These are phyloP conservation scores for Brachymystax lenok DNA, from an alignment of 2,797 vertebrate genomes.

Conservation along the genomic window DNA sequence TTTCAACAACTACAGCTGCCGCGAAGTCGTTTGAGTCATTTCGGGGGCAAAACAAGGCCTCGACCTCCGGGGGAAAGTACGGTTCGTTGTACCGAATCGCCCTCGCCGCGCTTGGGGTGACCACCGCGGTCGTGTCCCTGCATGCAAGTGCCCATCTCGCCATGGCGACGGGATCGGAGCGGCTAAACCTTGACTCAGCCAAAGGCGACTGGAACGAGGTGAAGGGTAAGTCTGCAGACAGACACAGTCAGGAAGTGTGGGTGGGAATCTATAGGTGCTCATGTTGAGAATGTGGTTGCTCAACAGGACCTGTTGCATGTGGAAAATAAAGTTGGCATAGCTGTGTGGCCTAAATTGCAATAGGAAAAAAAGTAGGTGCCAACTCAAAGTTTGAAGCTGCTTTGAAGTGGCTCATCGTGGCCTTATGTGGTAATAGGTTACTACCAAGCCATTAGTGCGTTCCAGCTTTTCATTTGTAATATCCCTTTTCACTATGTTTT, in stretches of 20 bases:
- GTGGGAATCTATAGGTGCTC: not conserved
- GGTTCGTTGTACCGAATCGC: constrained; percentile 38
- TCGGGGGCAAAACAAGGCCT: constrained; percentile 21
- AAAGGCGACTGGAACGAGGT: constrained; percentile 70
- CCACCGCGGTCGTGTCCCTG: constrained; percentile 52
- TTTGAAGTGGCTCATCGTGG: too few species aligned
- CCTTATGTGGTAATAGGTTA: too few species aligned
- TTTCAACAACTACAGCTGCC: constrained; percentile 40
- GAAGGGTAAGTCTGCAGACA: constrained; percentile 72
- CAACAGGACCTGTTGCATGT: not conserved
- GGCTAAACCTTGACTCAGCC: constrained; percentile 65
- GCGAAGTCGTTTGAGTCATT: constrained; percentile 49
- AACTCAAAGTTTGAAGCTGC: too few species aligned
- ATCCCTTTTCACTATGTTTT: too few species aligned
- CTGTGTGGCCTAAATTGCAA: not conserved
- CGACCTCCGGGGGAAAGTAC: constrained; percentile 21
- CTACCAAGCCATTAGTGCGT: too few species aligned
- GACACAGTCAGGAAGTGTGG: not conserved
- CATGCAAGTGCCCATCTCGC: constrained; percentile 64
- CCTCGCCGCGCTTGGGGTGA: constrained; percentile 57
- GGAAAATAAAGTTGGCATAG: not conserved
- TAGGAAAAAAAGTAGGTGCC: not conserved
- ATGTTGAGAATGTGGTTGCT: not conserved
- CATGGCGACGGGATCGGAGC: constrained; percentile 55
- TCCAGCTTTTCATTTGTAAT: too few species aligned